Conservation (phyloP, 1,140 invertebrate genomes). For the Orchesella cincta region DNA sequence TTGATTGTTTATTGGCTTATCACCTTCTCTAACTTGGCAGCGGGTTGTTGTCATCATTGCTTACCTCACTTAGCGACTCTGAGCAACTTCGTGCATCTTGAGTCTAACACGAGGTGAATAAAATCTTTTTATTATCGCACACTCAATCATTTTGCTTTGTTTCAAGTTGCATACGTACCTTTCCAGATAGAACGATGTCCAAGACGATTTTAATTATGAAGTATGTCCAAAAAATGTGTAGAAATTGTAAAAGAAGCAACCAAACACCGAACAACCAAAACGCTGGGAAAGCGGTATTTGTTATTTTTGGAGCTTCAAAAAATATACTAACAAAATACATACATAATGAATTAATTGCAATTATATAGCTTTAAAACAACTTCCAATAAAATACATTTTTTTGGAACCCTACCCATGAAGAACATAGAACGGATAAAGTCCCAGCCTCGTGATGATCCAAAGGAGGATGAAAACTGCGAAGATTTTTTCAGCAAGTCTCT, state of each 20-base stretch:
- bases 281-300: conserved; percentile 89
- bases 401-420: conserved; percentile 66
- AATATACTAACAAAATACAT: not conserved
- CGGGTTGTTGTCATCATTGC: too few relatives aligned
- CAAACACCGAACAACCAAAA: conserved; percentile 95
- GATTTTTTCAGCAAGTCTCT: conserved; percentile 80
- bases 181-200: conserved; percentile 57
- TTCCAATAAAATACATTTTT: not conserved
- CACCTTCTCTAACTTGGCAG: too few relatives aligned
- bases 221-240: conserved; percentile 96
- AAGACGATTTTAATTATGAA: conserved; percentile 87
- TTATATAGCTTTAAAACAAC: not conserved
- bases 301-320: conserved; percentile 69
- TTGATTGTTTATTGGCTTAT: too few relatives aligned
- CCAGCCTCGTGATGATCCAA: conserved; percentile 84
- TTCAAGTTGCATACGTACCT: conserved; percentile 35
- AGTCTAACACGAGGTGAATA: conserved; percentile 32
- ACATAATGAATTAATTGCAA: not conserved
- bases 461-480: conserved; percentile 85
- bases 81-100: conserved; percentile 45
- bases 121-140: not conserved
- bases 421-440: conserved; percentile 84
- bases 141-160: too few relatives aligned
- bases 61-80: conserved; percentile 41
- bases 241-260: conserved; percentile 75